Percentiles rank a stretch among this genome's conserved stretches.
Evolutionary conservation across 2,888 invertebrate species (phyloP).

Genomic region (Oscheius sp.): DNA sequence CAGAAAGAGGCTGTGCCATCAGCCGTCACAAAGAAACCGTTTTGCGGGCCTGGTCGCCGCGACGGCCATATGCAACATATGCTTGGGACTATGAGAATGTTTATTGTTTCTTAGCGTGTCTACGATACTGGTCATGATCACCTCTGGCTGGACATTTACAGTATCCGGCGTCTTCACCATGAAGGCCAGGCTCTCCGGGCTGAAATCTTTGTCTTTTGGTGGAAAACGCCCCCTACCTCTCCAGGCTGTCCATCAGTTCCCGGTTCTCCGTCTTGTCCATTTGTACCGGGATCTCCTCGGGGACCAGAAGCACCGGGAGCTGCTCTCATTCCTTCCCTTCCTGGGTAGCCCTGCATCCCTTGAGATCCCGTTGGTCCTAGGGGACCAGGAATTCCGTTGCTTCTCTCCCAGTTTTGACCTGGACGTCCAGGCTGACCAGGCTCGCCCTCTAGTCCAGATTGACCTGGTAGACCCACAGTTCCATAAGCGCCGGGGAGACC

Average conservation of each 20-base stretch:
- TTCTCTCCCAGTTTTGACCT: background rate
- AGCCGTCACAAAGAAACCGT: too few relatives aligned
- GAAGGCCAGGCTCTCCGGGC: constrained; percentile 35
- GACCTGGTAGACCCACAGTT: background rate
- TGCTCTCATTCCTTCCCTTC: background rate
- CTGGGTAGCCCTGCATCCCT: background rate
- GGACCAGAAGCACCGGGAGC: background rate
- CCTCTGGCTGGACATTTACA: constrained; percentile 49
- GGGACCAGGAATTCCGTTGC: background rate
- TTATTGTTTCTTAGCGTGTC: background rate
- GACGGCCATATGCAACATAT: too few relatives aligned
- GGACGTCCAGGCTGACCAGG: constrained; percentile 4
- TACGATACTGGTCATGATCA: background rate
- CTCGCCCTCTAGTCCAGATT: background rate
- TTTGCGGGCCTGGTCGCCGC: too few relatives aligned
- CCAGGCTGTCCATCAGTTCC: background rate
- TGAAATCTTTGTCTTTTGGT: background rate
- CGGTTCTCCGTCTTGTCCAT: background rate
- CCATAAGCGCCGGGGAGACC: background rate
- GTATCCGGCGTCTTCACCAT: constrained; percentile 51
- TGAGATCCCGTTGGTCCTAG: background rate
- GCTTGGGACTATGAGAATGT: background rate
- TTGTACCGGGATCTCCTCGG: background rate
- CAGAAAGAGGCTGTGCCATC: too few relatives aligned
- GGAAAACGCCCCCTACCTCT: background rate